Evolutionary conservation across 2,797 vertebrate genomes (phyloP).

Genomic region (Taeniopygia guttata): DNA sequence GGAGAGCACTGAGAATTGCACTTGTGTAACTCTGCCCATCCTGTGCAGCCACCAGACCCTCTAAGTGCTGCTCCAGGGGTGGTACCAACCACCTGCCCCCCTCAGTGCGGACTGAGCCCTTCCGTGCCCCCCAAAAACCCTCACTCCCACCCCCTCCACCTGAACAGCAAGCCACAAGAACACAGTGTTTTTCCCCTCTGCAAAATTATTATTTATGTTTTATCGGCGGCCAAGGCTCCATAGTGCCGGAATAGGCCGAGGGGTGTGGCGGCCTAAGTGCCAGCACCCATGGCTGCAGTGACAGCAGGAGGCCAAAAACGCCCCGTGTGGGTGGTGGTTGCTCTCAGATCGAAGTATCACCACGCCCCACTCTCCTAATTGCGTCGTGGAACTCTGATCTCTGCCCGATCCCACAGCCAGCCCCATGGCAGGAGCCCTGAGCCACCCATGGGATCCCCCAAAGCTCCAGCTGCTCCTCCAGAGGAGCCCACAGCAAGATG

Average conservation of each 20-base stretch:
- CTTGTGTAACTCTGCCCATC: background rate
- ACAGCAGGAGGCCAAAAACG: slow-evolving; percentile 16
- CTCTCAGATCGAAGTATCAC: slow-evolving; percentile 46
- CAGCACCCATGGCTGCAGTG: background rate
- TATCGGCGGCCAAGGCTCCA: background rate
- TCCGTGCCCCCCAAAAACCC: background rate
- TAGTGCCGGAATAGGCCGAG: background rate
- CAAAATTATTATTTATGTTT: slow-evolving; percentile 46
- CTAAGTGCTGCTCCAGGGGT: background rate
- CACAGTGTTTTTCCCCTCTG: background rate
- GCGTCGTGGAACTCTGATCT: background rate
- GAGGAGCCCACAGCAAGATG: background rate
- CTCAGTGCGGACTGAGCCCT: background rate
- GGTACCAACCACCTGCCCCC: background rate
- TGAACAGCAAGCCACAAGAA: background rate
- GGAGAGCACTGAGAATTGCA: background rate
- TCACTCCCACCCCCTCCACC: background rate
- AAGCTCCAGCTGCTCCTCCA: background rate
- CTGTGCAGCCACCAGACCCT: background rate
- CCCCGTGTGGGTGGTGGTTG: slow-evolving; percentile 6
- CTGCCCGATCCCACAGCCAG: background rate
- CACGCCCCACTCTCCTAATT: background rate
- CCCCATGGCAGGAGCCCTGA: background rate
- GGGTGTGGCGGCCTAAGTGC: slow-evolving; percentile 25
- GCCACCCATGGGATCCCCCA: background rate